Percentiles rank a stretch among this genome's conserved stretches.
Evolutionary conservation across 1,140 invertebrate genomes (phyloP).

Genomic region (Solen grandis): DNA sequence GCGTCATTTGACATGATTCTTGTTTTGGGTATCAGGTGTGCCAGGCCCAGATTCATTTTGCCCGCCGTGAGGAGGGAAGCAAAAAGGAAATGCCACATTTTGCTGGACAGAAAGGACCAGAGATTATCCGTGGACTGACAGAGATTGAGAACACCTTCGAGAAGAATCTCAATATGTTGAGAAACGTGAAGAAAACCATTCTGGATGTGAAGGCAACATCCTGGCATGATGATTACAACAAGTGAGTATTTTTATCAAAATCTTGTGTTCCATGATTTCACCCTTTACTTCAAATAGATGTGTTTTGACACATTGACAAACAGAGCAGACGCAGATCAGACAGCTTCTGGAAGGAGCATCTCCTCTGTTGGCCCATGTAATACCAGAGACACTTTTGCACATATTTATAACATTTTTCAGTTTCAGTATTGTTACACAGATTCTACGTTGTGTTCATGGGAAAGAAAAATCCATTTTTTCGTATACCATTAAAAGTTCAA

Average conservation of each 20-base stretch:
- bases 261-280: background rate
- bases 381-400: background rate
- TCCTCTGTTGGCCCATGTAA: background rate
- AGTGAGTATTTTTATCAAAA: conserved; percentile 66
- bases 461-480: background rate
- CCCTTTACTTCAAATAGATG: no score
- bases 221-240: conserved; percentile 89
- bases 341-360: background rate
- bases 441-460: background rate
- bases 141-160: conserved; percentile 89
- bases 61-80: conserved; percentile 78
- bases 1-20: background rate
- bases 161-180: conserved; percentile 84
- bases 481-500: no score
- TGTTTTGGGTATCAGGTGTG: conserved; percentile 83
- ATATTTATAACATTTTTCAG: background rate
- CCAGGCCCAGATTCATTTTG: conserved; percentile 83
- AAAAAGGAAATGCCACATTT: conserved; percentile 80
- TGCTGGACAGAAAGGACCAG: conserved; percentile 83
- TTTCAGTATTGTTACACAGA: background rate
- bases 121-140: conserved; percentile 87
- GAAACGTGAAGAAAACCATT: conserved; percentile 84
- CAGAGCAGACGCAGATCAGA: no score
- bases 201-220: conserved; percentile 87
- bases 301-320: no score